These are phyloP conservation scores for Sarotherodon lohbergeri DNA, from an alignment of 2,113 vertebrate genomes.

Conservation along the genomic window DNA sequence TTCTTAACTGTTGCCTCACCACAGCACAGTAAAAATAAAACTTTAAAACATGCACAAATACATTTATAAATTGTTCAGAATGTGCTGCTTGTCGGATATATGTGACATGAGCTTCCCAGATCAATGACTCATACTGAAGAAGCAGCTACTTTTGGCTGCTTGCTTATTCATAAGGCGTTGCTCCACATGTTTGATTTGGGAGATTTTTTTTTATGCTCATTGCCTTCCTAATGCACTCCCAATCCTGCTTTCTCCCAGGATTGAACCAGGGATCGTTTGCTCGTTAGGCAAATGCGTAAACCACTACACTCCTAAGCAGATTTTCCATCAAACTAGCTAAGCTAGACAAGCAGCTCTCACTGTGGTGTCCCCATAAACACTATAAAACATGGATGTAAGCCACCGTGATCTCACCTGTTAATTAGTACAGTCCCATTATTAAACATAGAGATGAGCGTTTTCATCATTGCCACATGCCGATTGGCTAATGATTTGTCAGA, in stretches of 20 bases:
- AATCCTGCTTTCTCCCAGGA: neutral
- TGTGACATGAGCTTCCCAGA: neutral
- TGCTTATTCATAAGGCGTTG: neutral
- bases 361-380: neutral
- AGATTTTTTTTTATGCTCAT: neutral
- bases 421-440: accelerated
- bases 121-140: neutral
- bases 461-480: neutral
- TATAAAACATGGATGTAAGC: neutral
- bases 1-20: neutral
- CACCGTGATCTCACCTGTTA: neutral
- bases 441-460: neutral
- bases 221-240: neutral
- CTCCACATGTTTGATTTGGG: neutral
- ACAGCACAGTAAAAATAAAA: neutral
- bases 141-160: neutral
- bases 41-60: neutral
- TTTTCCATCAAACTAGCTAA: neutral
- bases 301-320: neutral
- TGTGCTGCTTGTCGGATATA: neutral
- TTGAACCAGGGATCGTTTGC: neutral
- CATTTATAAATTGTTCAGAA: neutral
- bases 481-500: neutral
- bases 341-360: neutral
- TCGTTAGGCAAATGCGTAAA: neutral